Conservation (phyloP, 2,113 vertebrate species). For the Chionomys nivalis region DNA sequence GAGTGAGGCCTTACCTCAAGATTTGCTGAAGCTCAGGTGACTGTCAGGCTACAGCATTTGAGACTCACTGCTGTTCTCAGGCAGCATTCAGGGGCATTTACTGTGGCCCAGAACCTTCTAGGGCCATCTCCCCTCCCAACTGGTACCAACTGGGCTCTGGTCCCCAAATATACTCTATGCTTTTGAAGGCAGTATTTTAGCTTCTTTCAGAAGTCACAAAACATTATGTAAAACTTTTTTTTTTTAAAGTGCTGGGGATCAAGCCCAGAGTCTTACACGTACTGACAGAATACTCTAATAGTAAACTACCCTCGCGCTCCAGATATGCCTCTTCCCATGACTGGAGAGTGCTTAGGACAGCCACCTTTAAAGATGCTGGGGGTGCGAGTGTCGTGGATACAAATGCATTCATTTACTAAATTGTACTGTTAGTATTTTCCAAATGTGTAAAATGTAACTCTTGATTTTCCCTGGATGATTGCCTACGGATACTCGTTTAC, state of each 20-base stretch:
- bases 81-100: neutral
- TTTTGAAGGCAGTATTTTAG: neutral
- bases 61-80: neutral
- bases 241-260: neutral
- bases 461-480: neutral
- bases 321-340: neutral
- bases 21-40: neutral
- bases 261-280: neutral
- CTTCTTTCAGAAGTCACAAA: neutral
- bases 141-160: neutral
- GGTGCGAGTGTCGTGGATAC: neutral
- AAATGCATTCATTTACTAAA: neutral
- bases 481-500: neutral
- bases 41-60: neutral
- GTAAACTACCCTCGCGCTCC: neutral
- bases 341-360: neutral
- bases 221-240: fast-evolving
- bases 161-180: neutral
- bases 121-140: neutral
- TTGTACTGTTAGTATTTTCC: neutral
- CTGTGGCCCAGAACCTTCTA: neutral
- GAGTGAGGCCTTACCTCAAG: neutral
- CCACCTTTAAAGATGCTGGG: neutral
- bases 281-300: neutral
- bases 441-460: neutral